These are phyloP conservation scores for Myotis findleyi DNA, from an alignment of 2,797 vertebrate species.

Conservation along the genomic window DNA sequence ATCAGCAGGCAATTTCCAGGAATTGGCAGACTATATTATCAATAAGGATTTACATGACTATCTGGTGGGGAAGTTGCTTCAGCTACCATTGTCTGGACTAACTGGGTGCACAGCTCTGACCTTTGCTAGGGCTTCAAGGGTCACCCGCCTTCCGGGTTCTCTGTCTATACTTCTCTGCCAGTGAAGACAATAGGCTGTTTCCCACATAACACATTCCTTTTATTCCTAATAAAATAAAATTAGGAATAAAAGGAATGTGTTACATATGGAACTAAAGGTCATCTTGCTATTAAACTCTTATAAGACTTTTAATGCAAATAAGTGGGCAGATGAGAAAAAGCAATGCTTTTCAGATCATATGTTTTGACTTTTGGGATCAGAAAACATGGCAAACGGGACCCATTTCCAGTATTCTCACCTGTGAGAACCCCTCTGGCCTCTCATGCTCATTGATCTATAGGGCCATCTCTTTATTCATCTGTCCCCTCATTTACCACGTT, in stretches of 20 bases:
- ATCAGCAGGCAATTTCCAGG: too few relatives aligned
- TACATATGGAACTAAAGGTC: not conserved
- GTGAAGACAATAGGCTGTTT: too few relatives aligned
- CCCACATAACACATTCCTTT: too few relatives aligned
- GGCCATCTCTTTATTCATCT: not conserved
- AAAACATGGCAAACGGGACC: not conserved
- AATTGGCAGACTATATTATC: too few relatives aligned
- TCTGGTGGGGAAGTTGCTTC: too few relatives aligned
- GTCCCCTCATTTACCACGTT: not conserved
- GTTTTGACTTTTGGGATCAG: constrained; percentile 5
- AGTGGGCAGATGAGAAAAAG: constrained; percentile 2
- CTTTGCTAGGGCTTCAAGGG: too few relatives aligned
- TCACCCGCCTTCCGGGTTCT: too few relatives aligned
- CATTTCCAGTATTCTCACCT: not conserved
- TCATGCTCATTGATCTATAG: not conserved
- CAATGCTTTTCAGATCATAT: not conserved
- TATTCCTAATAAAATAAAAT: too few relatives aligned
- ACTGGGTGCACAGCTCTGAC: too few relatives aligned
- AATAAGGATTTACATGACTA: too few relatives aligned
- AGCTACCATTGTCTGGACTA: too few relatives aligned
- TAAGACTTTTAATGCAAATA: constrained; percentile 39
- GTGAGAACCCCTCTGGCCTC: not conserved
- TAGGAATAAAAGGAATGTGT: not conserved
- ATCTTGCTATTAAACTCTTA: not conserved
- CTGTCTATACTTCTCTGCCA: too few relatives aligned